Evolutionary conservation across 2,113 vertebrate species (phyloP), one percentile per base, ranked within the genome.

Genomic region (Eulemur macaco): DNA sequence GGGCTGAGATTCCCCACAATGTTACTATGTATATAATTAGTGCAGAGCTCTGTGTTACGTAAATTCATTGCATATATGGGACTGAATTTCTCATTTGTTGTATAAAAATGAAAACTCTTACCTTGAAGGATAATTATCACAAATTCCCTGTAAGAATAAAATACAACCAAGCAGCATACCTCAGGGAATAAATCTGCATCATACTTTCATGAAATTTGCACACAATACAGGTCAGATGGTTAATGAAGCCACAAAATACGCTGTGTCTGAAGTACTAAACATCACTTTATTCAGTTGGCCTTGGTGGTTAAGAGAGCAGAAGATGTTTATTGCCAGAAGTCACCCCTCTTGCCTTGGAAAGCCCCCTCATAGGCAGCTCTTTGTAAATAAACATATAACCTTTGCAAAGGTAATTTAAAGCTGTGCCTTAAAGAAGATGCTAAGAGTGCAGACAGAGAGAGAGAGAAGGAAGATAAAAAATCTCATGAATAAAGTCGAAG

Each of bases 351-450:
- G 95, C 94, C 97, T 98, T 93, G 96, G 95, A 97, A 98, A 98
- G 97, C 93, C 97, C 97, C 97, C 96, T 98, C 98, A 95, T 95
- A 96, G 98, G 96, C 91, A 92, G 97, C 96, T 98, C 97, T 98
- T 98, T 98, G 98, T 99, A 99, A 99, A 99, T 99, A 99, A 99
- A 98, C 98, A 98, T 98, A 98, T 98, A 99, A 98, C 98, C 98
- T 98, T 98, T 98, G 98, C 98, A 98, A 98, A 98, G 98, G 98
- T 98, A 98, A 99, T 99, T 98, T 99, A 99, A 98, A 98, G 97
- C 98, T 95, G 94, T 73, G 97, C 97, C 98, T 98, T 98, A 98
- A 98, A 98, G 98, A 98, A 98, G 98, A 98, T 96, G 95, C 97
- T 96, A 95, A 97, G 98, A 98, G 97, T 93, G 95, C 96, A 95